Conservation (phyloP, 2,797 vertebrate genomes). For the Siniperca scherzeri region DNA sequence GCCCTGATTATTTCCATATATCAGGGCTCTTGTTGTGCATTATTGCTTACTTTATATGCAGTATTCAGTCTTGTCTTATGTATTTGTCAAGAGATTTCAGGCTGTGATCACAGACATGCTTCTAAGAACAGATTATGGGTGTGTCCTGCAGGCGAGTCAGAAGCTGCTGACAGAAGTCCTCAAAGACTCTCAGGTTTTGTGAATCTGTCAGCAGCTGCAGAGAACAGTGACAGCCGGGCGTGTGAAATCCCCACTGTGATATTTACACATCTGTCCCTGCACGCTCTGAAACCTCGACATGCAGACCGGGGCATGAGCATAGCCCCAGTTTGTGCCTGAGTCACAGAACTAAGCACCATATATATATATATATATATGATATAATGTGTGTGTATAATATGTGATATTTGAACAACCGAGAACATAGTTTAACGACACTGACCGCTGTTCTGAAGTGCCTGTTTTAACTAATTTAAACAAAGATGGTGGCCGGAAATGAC, state of each 20-base stretch:
- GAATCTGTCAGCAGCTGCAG: slow-evolving; percentile 17
- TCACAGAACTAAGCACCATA: too few species aligned
- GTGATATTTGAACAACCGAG: background rate
- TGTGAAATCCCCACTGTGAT: background rate
- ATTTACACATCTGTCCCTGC: slow-evolving; percentile 3
- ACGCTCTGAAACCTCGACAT: background rate
- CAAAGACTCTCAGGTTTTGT: background rate
- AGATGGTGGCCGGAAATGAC: background rate
- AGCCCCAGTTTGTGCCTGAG: too few species aligned
- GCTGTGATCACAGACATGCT: background rate
- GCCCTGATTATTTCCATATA: background rate
- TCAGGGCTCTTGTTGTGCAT: too few species aligned
- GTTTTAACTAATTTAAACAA: background rate
- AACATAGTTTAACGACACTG: background rate
- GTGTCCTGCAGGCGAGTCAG: slow-evolving; percentile 27
- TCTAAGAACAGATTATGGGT: slow-evolving; percentile 1
- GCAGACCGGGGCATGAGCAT: too few species aligned
- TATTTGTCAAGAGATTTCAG: background rate
- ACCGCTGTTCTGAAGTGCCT: background rate
- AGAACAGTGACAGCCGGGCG: slow-evolving; percentile 10
- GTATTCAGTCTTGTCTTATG: background rate
- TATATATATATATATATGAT: too few species aligned
- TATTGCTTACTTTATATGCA: too few species aligned
- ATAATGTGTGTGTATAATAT: too few species aligned
- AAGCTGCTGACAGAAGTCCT: background rate